Percentiles rank a stretch among this genome's conserved stretches.
Conservation (phyloP, 1,140 invertebrate genomes). For the Phenacoccus solenopsis region DNA sequence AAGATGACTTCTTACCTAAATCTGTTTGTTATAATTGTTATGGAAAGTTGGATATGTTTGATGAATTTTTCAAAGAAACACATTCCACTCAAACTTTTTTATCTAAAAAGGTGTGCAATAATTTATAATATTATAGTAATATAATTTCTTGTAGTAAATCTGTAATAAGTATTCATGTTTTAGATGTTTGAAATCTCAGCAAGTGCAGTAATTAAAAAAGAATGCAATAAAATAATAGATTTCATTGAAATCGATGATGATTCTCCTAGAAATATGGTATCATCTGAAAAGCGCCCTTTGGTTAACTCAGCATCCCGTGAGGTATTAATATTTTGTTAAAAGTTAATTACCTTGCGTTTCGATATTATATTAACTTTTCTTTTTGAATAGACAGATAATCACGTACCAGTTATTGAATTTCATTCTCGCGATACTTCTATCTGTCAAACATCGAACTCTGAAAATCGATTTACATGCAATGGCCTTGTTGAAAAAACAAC, state of each 20-base stretch:
- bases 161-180: background rate
- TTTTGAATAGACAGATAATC: background rate
- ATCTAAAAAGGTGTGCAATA: background rate
- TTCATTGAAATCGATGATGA: background rate
- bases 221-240: background rate
- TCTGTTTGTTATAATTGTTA: background rate
- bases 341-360: too few species aligned
- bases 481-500: too few species aligned
- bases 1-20: background rate
- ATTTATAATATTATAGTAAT: background rate
- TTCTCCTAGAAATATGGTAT: background rate
- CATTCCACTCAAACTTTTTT: background rate
- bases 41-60: background rate
- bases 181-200: background rate
- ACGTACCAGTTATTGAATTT: background rate
- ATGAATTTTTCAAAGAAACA: background rate
- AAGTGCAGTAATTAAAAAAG: background rate
- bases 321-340: too few species aligned
- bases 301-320: too few species aligned
- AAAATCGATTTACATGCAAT: too few species aligned
- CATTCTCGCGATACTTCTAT: too few species aligned
- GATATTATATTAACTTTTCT: too few species aligned
- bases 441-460: too few species aligned
- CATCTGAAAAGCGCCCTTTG: too few species aligned
- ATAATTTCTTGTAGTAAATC: too few species aligned